A percentile compares a stretch with the other conserved stretches of the same genome.
Conservation (phyloP, 23 tunicate species). For the Pegea sp. region DNA sequence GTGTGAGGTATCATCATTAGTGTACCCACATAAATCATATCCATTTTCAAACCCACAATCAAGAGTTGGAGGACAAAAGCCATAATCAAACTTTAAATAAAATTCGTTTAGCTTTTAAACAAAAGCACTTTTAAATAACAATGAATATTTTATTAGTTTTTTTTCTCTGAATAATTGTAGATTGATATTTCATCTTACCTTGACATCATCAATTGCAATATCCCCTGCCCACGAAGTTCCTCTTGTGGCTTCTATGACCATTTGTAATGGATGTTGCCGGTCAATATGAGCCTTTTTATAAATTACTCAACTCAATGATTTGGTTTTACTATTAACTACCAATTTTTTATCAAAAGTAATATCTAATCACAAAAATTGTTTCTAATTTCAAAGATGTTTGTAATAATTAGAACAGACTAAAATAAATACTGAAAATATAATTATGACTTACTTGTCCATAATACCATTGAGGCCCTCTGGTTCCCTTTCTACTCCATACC, state of each 20-base stretch:
- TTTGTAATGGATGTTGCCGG: conserved; percentile 39
- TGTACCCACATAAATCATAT: conserved; percentile 40
- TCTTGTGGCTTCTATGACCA: conserved; percentile 68
- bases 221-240: conserved; percentile 90
- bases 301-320: too few relatives aligned
- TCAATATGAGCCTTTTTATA: conserved; percentile 39
- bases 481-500: conserved; percentile 60
- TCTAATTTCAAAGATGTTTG: too few relatives aligned
- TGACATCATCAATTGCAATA: conserved; percentile 90
- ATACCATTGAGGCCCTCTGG: conserved; percentile 74
- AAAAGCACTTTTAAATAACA: background rate
- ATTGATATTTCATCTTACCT: conserved; percentile 6
- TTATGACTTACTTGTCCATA: conserved; percentile 53
- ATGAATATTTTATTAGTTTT: too few relatives aligned
- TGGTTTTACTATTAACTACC: too few relatives aligned
- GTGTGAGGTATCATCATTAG: conserved; percentile 31
- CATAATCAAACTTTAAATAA: conserved; percentile 22
- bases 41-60: conserved; percentile 91
- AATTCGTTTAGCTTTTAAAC: background rate
- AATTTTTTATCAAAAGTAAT: too few relatives aligned
- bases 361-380: too few relatives aligned
- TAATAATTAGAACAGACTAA: background rate
- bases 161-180: too few relatives aligned
- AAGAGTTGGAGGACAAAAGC: conserved; percentile 53
- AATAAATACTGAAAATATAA: background rate